Percentiles rank a stretch among this genome's conserved stretches.
Conservation (phyloP, 2,113 vertebrate species). For the Delphinapterus leucas region DNA sequence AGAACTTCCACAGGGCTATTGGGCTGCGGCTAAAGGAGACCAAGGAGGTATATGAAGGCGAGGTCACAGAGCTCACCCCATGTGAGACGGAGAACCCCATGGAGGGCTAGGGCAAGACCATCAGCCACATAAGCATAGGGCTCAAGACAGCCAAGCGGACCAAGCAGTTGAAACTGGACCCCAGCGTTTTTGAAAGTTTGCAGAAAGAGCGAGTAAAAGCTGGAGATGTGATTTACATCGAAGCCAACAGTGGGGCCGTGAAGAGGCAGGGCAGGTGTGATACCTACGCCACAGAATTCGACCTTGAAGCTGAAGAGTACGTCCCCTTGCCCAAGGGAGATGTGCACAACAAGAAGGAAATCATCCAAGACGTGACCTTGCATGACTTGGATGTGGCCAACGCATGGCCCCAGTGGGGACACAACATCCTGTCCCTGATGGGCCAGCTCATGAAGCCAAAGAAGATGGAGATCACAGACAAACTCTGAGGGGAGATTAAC, state of each 20-base stretch:
- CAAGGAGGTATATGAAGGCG: slow-evolving; percentile 99
- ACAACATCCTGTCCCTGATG: slow-evolving; percentile 99
- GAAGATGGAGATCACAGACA: slow-evolving; percentile 99
- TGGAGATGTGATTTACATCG: slow-evolving; percentile 98
- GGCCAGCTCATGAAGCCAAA: slow-evolving; percentile 99
- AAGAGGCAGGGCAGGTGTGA: slow-evolving; percentile 99
- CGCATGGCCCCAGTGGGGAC: slow-evolving; percentile 96
- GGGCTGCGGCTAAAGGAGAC: slow-evolving; percentile 98
- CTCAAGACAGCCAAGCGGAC: slow-evolving; percentile 98
- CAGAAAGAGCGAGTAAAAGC: slow-evolving; percentile 98
- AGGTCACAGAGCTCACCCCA: slow-evolving; percentile 97
- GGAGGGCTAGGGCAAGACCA: slow-evolving; percentile 98
- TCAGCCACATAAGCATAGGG: slow-evolving; percentile 97
- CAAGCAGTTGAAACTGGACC: slow-evolving; percentile 98
- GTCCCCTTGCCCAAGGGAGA: slow-evolving; percentile 98
- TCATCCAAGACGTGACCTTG: slow-evolving; percentile 98
- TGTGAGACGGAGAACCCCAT: slow-evolving; percentile 99
- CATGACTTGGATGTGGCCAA: slow-evolving; percentile 97
- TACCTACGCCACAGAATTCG: slow-evolving; percentile 98
- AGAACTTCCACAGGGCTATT: slow-evolving; percentile 98
- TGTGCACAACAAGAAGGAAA: slow-evolving; percentile 99
- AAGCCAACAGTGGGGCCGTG: slow-evolving; percentile 97
- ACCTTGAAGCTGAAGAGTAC: slow-evolving; percentile 99
- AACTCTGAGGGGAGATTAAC: slow-evolving; percentile 97
- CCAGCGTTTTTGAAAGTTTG: slow-evolving; percentile 98